phyloP scores from a whole-genome alignment of 2,113 vertebrate genomes.

The Mormyrus iriodes region DNA sequence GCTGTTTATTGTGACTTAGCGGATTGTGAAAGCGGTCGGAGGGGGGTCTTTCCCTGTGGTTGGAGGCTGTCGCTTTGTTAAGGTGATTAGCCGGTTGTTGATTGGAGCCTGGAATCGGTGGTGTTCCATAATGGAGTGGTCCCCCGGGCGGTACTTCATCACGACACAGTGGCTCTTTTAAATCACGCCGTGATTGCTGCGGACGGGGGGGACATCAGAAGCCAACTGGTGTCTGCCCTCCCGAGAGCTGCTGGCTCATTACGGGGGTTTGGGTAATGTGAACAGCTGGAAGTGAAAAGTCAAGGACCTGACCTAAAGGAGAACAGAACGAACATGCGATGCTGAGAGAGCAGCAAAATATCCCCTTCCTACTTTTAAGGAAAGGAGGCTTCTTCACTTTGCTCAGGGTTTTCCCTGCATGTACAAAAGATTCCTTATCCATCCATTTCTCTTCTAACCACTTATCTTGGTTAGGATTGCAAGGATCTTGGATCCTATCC shows the following conservation, averaged over 20 bases:
- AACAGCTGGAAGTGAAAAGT: conserved; percentile 43
- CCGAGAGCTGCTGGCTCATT: conserved; percentile 47
- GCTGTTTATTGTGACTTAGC: conserved; percentile 51
- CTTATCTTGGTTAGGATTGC: background rate
- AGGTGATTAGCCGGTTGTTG: conserved; percentile 44
- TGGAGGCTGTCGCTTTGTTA: conserved; percentile 23
- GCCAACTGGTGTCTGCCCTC: conserved; percentile 38
- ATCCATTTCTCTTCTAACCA: background rate
- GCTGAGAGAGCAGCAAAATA: background rate
- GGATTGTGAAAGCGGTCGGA: conserved; percentile 27
- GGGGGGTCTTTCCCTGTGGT: background rate
- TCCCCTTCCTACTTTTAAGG: background rate
- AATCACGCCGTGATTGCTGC: conserved; percentile 50
- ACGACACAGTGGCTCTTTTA: conserved; percentile 35
- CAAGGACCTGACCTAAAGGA: conserved; percentile 16
- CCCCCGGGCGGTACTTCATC: conserved; percentile 41
- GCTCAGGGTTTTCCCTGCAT: background rate
- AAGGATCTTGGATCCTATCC: background rate
- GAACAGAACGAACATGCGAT: background rate
- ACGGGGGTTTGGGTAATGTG: conserved; percentile 53
- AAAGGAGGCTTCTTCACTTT: background rate
- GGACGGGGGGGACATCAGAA: conserved; percentile 13
- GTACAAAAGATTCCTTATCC: background rate
- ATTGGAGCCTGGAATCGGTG: conserved; percentile 41
- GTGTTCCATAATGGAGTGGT: conserved; percentile 42